Base-by-base conservation (phyloP, 1,140 invertebrate genomes). In the Leptinotarsa lineolata region DNA sequence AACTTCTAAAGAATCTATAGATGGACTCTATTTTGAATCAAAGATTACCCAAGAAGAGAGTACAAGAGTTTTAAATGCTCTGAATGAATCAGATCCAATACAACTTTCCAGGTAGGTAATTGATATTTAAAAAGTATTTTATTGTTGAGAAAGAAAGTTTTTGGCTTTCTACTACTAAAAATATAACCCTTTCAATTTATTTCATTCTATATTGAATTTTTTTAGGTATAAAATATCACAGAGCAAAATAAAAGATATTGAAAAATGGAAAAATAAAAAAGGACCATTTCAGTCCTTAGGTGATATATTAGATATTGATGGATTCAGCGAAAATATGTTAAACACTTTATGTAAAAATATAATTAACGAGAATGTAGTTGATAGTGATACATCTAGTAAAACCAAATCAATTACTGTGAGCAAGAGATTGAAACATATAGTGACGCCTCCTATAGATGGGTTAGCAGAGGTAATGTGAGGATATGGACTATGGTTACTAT, bases 261-360 rank as follows among this genome's bases (percentile, higher is more conserved):
- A 72, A 69, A 58, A 60, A 8, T 80, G 77, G 77, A 74, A 70
- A 63, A 63, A 59, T 15, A 78, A 76, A 72, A 75, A 76, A 48
- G 79, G 77, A 30, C 77, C 70, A 30, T 80, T 80, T 58, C 70
- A 64, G 30, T 66, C 75, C 16, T 21, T 80, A n/a, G 30, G 54
- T 13, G 79, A 80, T 61, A 70, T 78, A 18, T 70, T 80, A 67
- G 75, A 78, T 68, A 70, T 80, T 18, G 72, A 78, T 24, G 79
- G 79, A 1, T 70, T 78, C 13, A 72, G 76, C 15, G 79, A 77
- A 68, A 74, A 78, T 54, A 63, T 73, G 12, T 72, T 80, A 59
- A 46, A 77, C 13, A 64, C 72, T 39, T 58, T 80, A 18, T 77
- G 74, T 60, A 59, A 74, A 64, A 72, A 74, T 24, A 76, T 77